Evolutionary conservation across 2,113 vertebrate species (phyloP).

Genomic region (Rynchops niger): DNA sequence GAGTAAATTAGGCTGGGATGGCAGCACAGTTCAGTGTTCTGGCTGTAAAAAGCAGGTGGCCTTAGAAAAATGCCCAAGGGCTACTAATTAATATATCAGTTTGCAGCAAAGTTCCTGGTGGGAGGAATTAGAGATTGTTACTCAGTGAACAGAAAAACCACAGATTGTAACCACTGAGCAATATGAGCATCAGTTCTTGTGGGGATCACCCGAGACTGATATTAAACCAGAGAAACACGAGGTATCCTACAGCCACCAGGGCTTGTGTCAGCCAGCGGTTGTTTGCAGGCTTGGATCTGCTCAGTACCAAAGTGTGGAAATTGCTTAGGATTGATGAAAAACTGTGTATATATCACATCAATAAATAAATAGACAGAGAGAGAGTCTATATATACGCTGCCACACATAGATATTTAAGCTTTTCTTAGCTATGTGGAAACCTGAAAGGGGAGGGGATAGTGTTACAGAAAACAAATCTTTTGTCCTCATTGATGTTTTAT

Average conservation of each 20-base stretch:
- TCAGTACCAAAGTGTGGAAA: background rate
- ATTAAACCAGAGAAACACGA: background rate
- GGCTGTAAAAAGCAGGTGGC: background rate
- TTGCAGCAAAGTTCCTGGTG: background rate
- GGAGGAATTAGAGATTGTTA: background rate
- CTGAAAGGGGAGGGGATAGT: background rate
- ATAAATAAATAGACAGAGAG: background rate
- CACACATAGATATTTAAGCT: background rate
- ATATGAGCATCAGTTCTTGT: background rate
- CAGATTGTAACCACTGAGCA: background rate
- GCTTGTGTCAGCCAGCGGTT: background rate
- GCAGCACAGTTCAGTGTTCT: background rate
- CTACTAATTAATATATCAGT: background rate
- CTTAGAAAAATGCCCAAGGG: background rate
- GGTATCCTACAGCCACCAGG: background rate
- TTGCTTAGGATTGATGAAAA: background rate
- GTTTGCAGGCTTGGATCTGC: background rate
- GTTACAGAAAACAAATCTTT: background rate
- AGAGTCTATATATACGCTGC: too few relatives aligned
- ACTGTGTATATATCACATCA: too few relatives aligned
- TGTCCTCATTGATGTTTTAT: background rate
- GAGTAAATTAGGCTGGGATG: background rate
- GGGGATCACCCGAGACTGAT: background rate
- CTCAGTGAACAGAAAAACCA: background rate
- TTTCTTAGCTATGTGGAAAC: background rate